Evolutionary conservation across 2,888 invertebrate species (phyloP).

Genomic region (Apamea sordens): DNA sequence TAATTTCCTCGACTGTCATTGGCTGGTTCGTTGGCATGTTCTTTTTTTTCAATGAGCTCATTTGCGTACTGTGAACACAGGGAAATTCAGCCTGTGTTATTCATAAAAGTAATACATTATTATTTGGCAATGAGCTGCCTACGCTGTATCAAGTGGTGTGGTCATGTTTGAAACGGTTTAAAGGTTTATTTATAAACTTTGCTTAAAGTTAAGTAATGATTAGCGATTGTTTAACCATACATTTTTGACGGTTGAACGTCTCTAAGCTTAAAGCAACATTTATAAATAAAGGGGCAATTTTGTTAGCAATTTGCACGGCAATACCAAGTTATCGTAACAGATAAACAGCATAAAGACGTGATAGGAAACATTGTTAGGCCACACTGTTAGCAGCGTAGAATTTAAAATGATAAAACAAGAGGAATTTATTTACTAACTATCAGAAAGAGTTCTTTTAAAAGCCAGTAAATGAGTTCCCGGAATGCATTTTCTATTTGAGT

Average conservation of each 20-base stretch:
- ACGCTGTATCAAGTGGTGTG: not conserved
- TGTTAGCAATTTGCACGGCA: not conserved
- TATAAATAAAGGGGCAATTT: not conserved
- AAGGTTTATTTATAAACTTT: not conserved
- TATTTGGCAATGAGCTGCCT: not conserved
- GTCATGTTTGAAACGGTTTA: not conserved
- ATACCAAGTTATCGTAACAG: not conserved
- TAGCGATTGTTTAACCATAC: no score
- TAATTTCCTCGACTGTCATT: constrained; percentile 22
- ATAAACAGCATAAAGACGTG: not conserved
- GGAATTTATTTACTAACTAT: not conserved
- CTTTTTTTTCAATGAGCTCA: constrained; percentile 33
- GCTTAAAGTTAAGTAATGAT: no score
- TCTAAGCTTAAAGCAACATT: no score
- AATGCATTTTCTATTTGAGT: not conserved
- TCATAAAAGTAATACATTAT: constrained; percentile 2
- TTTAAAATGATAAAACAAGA: not conserved
- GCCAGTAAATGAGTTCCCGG: not conserved
- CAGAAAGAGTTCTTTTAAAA: not conserved
- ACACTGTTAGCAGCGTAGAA: not conserved
- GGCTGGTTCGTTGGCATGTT: constrained; percentile 12
- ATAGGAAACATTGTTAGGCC: not conserved
- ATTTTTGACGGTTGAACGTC: no score
- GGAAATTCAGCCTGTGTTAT: not conserved
- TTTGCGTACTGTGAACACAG: constrained; percentile 28